These are phyloP conservation scores for Tromatobia lineatoria DNA, from an alignment of 2,888 invertebrate species.

Conservation along the genomic window DNA sequence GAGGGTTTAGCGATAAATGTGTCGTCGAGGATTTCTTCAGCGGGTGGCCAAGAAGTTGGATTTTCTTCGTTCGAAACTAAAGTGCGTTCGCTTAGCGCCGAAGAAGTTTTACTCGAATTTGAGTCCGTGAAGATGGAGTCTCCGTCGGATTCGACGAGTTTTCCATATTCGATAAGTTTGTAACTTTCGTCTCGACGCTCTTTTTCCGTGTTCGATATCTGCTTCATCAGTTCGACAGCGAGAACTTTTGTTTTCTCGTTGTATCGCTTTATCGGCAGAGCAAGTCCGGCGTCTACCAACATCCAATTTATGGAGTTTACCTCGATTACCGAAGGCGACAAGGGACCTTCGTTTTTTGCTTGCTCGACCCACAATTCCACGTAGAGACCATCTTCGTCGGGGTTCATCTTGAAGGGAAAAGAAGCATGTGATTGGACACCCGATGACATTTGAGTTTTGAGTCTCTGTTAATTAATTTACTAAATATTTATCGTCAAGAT, in stretches of 20 bases:
- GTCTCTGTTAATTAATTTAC: not conserved
- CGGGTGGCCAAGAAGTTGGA: slow-evolving; percentile 88
- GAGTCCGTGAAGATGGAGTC: slow-evolving; percentile 23
- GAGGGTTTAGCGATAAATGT: slow-evolving; percentile 89
- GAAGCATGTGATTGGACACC: no score
- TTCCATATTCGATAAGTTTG: not conserved
- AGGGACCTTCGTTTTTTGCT: slow-evolving; percentile 88
- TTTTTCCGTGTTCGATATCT: slow-evolving; percentile 64
- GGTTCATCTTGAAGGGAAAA: slow-evolving; percentile 67
- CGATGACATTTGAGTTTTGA: no score
- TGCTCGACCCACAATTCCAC: slow-evolving; percentile 90
- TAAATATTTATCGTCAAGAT: not conserved
- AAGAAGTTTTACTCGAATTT: not conserved
- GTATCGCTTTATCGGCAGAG: slow-evolving; percentile 84
- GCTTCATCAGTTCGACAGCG: slow-evolving; percentile 78
- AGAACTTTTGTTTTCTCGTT: slow-evolving; percentile 69
- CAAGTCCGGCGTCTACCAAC: slow-evolving; percentile 90
- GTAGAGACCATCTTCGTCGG: slow-evolving; percentile 81
- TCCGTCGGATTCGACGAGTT: slow-evolving; percentile 3
- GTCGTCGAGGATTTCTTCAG: slow-evolving; percentile 86
- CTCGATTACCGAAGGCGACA: slow-evolving; percentile 89
- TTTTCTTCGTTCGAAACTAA: slow-evolving; percentile 38
- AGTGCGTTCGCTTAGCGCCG: slow-evolving; percentile 1
- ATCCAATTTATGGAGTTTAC: slow-evolving; percentile 89
- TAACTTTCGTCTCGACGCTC: not conserved